Base-by-base conservation (phyloP, 2,113 vertebrate genomes). In the Erythrocercus mccallii region DNA sequence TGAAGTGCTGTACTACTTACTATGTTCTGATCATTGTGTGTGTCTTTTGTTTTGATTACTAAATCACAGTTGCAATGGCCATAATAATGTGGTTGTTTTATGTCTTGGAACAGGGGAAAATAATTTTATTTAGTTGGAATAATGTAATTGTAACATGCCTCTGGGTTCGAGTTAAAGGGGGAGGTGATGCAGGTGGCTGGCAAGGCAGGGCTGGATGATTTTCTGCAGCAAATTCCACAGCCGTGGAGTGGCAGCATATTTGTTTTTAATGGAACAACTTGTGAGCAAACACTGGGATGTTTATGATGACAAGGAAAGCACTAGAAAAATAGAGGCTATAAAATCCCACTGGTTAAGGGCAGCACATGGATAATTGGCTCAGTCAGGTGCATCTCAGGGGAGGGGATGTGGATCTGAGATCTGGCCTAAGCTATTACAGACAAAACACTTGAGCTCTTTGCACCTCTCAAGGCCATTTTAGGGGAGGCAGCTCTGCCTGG, bases 1-100 rank as follows among this genome's bases (percentile, higher is more conserved):
- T 91, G 90, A 96, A 96, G 92, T 92, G 86, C 88, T 69, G 81
- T 71, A 10, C 79, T 95, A 76, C 94, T 95, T 70, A 79, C 89
- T 79, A 9, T 78, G 90, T 88, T 93, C 86, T 91, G 81, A 83
- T 92, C 94, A 33, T 53, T 81, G 47, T 61, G 45, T 54, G 72
- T 93, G 58, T 71, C 80, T 96, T 95, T 91, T 91, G 90, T 96
- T 94, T 93, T 88, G 93, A 95, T 97, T 95, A 94, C 92, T 93
- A 94, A 96, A 96, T 97, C 95, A 88, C 56, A 15, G 57, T 84
- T 72, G 76, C 95, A 86, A 60, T 92, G 86, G 51, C 92, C 91
- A 40, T 96, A 86, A 95, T 96, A 90, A 95, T 24, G 76, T 28
- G 86, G 72, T 96, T 78, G 81, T 64, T 96, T 96, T 90, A 93